Percentiles rank a stretch among this genome's conserved stretches.
Conservation (phyloP, 2,113 vertebrate species). For the Synchiropus splendidus region DNA sequence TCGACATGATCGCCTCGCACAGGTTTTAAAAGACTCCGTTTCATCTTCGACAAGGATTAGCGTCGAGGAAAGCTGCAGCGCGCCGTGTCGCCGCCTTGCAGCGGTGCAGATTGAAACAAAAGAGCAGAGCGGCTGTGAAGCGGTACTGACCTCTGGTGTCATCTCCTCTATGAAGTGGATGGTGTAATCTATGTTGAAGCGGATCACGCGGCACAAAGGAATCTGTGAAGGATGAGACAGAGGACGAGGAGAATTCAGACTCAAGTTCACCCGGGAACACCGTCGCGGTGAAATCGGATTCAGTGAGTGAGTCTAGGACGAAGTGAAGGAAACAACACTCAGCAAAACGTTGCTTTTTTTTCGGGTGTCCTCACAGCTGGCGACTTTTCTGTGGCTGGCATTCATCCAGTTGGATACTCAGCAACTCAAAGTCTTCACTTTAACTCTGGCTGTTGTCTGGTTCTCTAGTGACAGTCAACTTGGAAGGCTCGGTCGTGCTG, state of each 20-base stretch:
- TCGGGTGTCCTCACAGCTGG: too few species aligned
- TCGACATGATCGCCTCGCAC: conserved; percentile 23
- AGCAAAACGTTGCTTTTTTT: too few species aligned
- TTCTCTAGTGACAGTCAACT: too few species aligned
- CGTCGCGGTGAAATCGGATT: too few species aligned
- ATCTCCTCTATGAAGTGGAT: conserved; percentile 99
- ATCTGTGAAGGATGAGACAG: conserved; percentile 70
- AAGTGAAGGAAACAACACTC: too few species aligned
- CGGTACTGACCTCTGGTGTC: conserved; percentile 88
- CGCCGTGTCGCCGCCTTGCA: conserved; percentile 25
- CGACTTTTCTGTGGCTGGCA: too few species aligned
- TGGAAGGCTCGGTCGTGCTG: too few species aligned
- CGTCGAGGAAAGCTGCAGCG: conserved; percentile 15
- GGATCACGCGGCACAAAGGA: conserved; percentile 94
- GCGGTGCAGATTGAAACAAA: conserved; percentile 45
- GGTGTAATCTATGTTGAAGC: conserved; percentile 99
- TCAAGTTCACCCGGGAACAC: conserved; percentile 9
- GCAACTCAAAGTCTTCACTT: too few species aligned
- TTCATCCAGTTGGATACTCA: too few species aligned
- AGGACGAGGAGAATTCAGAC: conserved; percentile 22
- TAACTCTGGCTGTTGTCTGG: too few species aligned
- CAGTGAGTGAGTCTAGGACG: too few species aligned
- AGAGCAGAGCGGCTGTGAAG: conserved; percentile 8
- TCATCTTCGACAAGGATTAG: conserved; percentile 40
- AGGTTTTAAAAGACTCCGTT: conserved; percentile 21